phyloP scores from a whole-genome alignment of 2,797 vertebrate genomes.

The Tiaroga cobitis region DNA sequence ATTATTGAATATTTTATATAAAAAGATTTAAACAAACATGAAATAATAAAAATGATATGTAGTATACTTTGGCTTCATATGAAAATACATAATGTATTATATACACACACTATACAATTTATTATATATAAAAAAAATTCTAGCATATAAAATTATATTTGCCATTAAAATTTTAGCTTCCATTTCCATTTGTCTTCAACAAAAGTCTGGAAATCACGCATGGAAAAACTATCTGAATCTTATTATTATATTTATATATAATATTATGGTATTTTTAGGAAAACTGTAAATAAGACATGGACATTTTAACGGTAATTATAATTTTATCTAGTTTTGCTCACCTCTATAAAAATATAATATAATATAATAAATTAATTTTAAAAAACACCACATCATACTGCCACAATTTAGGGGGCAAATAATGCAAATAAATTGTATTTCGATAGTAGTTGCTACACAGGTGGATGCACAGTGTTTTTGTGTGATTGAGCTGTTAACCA shows the following conservation, averaged over 20 bases:
- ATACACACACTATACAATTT: not conserved
- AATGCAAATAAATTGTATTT: not conserved
- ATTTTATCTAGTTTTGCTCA: not conserved
- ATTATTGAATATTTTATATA: not conserved
- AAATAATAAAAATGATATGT: not conserved
- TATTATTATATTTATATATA: not conserved
- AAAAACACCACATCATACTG: not conserved
- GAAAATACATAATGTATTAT: not conserved
- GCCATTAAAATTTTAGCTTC: too few species aligned
- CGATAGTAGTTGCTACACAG: not conserved
- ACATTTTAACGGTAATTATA: not conserved
- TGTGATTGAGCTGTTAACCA: not conserved
- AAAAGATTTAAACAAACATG: too few species aligned
- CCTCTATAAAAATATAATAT: not conserved
- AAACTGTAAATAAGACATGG: not conserved
- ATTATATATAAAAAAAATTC: not conserved
- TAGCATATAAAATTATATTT: not conserved
- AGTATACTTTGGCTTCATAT: not conserved
- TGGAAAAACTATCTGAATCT: not conserved
- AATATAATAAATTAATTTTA: not conserved
- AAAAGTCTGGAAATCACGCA: not conserved
- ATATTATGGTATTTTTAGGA: not conserved
- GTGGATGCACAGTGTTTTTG: not conserved
- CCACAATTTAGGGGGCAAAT: not conserved
- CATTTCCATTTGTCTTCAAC: not conserved